phyloP scores from a whole-genome alignment of 2,113 vertebrate species.

The Channa maculata region DNA sequence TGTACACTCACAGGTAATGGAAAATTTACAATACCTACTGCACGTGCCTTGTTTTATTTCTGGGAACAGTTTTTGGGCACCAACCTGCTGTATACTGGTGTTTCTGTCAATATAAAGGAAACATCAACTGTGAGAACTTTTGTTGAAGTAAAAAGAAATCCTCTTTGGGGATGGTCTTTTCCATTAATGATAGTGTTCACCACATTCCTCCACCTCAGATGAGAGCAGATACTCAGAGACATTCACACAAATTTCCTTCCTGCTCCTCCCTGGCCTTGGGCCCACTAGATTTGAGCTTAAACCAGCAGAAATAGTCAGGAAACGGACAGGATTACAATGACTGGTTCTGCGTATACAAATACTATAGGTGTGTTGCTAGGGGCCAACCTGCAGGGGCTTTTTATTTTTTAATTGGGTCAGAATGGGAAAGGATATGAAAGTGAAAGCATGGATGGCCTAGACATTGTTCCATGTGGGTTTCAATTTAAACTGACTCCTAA shows the following conservation, averaged over 20 bases:
- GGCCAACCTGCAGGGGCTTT: constrained; percentile 5
- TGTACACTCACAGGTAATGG: no score
- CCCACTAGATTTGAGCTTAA: constrained; percentile 37
- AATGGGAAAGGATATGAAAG: background rate
- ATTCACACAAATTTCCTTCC: constrained; percentile 51
- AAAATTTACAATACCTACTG: no score
- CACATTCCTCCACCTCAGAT: constrained; percentile 50
- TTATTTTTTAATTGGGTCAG: background rate
- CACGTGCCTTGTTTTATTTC: no score
- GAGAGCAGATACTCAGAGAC: constrained; percentile 59
- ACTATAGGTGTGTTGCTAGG: background rate
- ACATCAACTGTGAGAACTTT: background rate
- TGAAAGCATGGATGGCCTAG: constrained; percentile 8
- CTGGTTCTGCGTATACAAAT: constrained; percentile 41
- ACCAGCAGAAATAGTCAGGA: constrained; percentile 59
- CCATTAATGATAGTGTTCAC: constrained; percentile 24
- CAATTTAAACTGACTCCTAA: background rate
- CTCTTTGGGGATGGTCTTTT: background rate
- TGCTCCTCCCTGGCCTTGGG: constrained; percentile 64
- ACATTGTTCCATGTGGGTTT: constrained; percentile 2
- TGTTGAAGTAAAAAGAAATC: background rate
- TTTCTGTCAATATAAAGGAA: background rate
- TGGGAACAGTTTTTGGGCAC: no score
- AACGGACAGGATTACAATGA: constrained; percentile 59
- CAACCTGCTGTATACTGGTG: no score